Percentiles rank a stretch among this genome's conserved stretches.
Evolutionary conservation across 2,888 invertebrate species (phyloP).

Genomic region (Clunio marinus): DNA sequence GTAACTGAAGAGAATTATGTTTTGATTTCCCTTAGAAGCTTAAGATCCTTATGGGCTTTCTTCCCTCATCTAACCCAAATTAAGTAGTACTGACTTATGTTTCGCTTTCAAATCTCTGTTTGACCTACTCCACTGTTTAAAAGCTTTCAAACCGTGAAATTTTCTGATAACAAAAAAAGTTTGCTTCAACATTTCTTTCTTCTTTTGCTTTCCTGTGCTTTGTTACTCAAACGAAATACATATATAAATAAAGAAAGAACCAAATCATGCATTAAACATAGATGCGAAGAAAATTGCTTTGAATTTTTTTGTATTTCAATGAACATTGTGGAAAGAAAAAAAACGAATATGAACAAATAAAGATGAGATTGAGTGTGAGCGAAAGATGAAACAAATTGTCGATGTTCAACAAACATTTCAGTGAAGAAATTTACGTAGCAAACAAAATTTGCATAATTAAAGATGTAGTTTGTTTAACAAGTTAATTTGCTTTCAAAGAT

Average conservation of each 20-base stretch:
- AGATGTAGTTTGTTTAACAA: background rate
- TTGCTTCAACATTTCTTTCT: background rate
- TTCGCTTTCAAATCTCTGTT: no score
- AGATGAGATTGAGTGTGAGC: background rate
- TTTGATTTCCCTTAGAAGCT: no score
- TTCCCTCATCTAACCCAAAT: no score
- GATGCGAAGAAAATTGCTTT: constrained; percentile 27
- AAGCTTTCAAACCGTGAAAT: background rate
- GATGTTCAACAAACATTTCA: background rate
- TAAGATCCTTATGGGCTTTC: no score
- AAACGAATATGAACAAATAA: background rate
- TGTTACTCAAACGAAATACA: background rate
- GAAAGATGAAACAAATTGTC: background rate
- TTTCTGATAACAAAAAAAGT: constrained; percentile 11
- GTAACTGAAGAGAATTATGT: background rate
- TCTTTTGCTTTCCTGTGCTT: background rate
- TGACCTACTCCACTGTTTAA: no score
- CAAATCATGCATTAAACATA: constrained; percentile 36
- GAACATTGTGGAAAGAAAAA: background rate
- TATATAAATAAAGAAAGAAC: constrained; percentile 20
- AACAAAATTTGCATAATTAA: constrained; percentile 34
- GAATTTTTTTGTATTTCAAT: background rate
- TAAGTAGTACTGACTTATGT: no score
- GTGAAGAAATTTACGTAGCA: background rate
- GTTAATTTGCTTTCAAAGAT: background rate